Evolutionary conservation across 2,797 vertebrate species (phyloP), one percentile per base, ranked within the genome.

Genomic region (Ateles fusciceps): DNA sequence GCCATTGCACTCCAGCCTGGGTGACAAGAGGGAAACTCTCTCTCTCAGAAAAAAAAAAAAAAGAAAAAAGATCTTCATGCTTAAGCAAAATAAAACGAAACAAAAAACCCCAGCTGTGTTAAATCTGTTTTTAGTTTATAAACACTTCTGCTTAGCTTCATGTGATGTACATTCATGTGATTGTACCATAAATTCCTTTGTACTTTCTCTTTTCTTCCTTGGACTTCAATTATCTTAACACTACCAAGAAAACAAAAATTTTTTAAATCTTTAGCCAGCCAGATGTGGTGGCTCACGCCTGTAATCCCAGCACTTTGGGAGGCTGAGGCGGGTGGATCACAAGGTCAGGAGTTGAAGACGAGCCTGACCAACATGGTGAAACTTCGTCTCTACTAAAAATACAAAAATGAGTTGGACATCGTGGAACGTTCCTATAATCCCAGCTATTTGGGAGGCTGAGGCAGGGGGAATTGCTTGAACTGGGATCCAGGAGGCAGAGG

Each of bases 211-310:
- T 83, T 93, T 95, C 33, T 80, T 76, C 36, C 44, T 93, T 86
- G 39, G 24, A 89, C n/a, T 81, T 94, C 33, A 89, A 0, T 71
- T 89, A 68, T 12, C 24, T 76, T 39, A 94, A 97, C 21, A 55
- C 78, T 97, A 94, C 85, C 46, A 42, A 95, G 79, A 88, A 97
- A 98, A 93, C 88, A 94, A 50, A 92, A 84, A 59, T 88, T 94
- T 94, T 85, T 84, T 86, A 96, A 5, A 0, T 91, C 78, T 93
- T 95, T 33, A 64, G 61, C 61, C 61, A 36, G 4, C n/a, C 68
- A 71, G 68, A n/a, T 19, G 2, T n/a, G 19, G 68, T 71, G n/a
- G 30, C 19, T 71, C 68, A 71, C 4, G 1, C n/a, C n/a, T 71
- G 8, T 71, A 71, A 36, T 71, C n/a, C 17, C 17, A n/a, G 68